Base-by-base conservation (phyloP, 2,888 invertebrate species). In the Tiphia femorata region DNA sequence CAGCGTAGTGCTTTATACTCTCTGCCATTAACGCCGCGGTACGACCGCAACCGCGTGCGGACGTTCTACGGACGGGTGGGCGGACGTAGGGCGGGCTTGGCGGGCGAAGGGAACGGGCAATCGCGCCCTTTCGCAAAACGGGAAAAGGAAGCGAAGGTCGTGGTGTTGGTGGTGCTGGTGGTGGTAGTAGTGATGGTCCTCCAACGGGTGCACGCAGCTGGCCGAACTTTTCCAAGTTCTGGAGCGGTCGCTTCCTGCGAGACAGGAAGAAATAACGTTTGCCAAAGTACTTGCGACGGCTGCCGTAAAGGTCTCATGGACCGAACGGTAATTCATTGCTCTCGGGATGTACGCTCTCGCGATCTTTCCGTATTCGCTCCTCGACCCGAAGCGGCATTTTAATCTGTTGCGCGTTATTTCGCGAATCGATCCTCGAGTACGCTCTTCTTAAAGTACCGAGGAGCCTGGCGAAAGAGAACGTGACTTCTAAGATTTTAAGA, bases 1-100 rank as follows among this genome's bases (percentile, higher is more conserved):
- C 47, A n/a, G n/a, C n/a, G n/a, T n/a, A n/a, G 55, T 60, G 62
- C 64, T 76, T 70, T 62, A 66, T 65, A 62, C 49, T 42, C 53
- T 40, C 44, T 53, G 54, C 67, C 67, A 69, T 75, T 74, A 75
- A 68, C 68, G 51, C 60, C 58, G 41, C 46, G 35, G 51, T 30
- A 43, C 29, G 62, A 60, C 60, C 60, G 56, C 49, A 52, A 49
- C 27, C 63, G 51, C 52, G 54, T 49, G 25, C 25, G 25, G 25
- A 25, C 25, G 25, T 8, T 25, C 25, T 5, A 25, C 33, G 33
- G 8, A 12, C n/a, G 33, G 6, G 33, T 33, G 6, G 16, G 16
- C 14, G 37, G 17, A 37, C 37, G 37, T 16, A 2, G 7, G 37
- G 4, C 16, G 37, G 3, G 37, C 8, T 10, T 29, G 6, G 33